Conservation (phyloP, 2,113 vertebrate species). For the Salvelinus fontinalis region DNA sequence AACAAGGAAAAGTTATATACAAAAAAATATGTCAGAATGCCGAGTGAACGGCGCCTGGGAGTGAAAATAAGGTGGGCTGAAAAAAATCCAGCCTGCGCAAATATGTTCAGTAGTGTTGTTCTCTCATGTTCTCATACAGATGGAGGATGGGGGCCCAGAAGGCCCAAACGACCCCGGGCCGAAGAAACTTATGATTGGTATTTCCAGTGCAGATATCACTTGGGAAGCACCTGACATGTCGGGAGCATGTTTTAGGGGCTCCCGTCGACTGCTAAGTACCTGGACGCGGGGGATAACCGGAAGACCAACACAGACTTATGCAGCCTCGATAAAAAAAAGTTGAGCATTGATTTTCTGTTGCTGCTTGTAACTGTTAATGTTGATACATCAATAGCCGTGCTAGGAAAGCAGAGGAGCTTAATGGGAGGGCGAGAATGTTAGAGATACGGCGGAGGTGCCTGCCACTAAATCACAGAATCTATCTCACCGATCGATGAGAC, state of each 20-base stretch:
- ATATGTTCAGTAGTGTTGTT: too few relatives aligned
- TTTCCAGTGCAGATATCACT: constrained; percentile 70
- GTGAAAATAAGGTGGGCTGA: too few relatives aligned
- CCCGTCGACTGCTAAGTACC: constrained; percentile 72
- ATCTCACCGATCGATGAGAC: constrained; percentile 86
- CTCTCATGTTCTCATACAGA: too few relatives aligned
- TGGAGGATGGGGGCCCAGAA: too few relatives aligned
- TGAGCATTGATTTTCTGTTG: constrained; percentile 97
- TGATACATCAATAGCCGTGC: constrained; percentile 97
- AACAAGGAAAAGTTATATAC: background rate
- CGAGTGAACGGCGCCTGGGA: too few relatives aligned
- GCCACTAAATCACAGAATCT: constrained; percentile 90
- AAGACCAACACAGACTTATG: constrained; percentile 52
- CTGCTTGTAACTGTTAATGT: constrained; percentile 99
- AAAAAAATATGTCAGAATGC: background rate
- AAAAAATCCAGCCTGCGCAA: too few relatives aligned
- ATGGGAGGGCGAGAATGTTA: constrained; percentile 85
- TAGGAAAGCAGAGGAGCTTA: constrained; percentile 92
- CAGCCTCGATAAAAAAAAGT: constrained; percentile 89
- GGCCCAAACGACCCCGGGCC: too few relatives aligned
- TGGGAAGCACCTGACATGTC: constrained; percentile 68
- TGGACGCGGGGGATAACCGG: constrained; percentile 42
- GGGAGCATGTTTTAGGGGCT: constrained; percentile 41
- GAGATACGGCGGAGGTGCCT: constrained; percentile 59
- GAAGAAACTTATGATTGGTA: constrained; percentile 58